phyloP scores from a whole-genome alignment of 92 coral and sea anemone species.

The Palythoa heliodiscus region DNA sequence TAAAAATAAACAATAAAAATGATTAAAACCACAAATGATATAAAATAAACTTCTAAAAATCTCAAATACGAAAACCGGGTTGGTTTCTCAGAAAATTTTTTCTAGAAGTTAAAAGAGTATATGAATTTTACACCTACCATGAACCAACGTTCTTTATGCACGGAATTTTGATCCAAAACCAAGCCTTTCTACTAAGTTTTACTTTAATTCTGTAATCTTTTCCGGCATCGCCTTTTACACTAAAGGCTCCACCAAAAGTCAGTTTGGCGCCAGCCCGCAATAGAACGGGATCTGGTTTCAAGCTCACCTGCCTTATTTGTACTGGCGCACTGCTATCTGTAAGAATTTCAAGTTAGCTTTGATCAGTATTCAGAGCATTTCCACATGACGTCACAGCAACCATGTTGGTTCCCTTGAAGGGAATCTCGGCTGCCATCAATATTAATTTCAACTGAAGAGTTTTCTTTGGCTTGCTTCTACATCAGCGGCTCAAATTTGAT shows the following conservation, averaged over 20 bases:
- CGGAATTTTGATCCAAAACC: conserved; percentile 31
- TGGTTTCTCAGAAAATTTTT: not conserved
- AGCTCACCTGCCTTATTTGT: not conserved
- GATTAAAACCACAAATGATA: too few relatives aligned
- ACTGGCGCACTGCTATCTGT: conserved; percentile 22
- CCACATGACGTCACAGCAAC: too few relatives aligned
- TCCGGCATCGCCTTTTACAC: conserved; percentile 8
- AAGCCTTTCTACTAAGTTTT: not conserved
- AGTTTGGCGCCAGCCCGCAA: conserved; percentile 1
- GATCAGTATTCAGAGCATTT: too few relatives aligned
- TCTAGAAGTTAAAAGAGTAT: not conserved
- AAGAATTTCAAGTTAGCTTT: not conserved
- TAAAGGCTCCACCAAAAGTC: not conserved
- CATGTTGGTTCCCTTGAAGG: too few relatives aligned
- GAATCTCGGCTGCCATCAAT: too few relatives aligned
- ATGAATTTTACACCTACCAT: not conserved
- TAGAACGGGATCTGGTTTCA: not conserved
- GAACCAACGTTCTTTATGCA: conserved; percentile 19
- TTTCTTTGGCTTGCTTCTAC: too few relatives aligned
- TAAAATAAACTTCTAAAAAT: too few relatives aligned
- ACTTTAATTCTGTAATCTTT: not conserved
- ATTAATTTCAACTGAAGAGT: too few relatives aligned
- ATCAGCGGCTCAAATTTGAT: too few relatives aligned
- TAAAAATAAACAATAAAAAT: too few relatives aligned
- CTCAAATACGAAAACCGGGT: not conserved